phyloP scores from a whole-genome alignment of 2,797 vertebrate genomes.

The Linurgus olivaceus region DNA sequence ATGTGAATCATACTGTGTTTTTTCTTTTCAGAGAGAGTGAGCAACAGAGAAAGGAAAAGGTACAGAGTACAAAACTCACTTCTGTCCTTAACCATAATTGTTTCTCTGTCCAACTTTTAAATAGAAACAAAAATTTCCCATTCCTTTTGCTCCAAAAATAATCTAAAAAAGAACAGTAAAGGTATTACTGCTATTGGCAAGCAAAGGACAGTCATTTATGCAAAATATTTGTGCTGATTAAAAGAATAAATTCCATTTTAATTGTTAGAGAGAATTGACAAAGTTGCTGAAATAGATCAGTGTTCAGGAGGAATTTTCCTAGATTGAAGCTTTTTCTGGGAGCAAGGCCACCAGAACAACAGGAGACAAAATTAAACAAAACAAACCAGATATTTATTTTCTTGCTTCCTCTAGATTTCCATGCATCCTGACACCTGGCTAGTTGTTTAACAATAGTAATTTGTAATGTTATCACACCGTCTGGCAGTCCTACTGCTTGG shows the following conservation, averaged over 20 bases:
- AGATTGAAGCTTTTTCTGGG: not conserved
- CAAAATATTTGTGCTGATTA: not conserved
- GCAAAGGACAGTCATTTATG: not conserved
- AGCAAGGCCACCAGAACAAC: constrained; percentile 38
- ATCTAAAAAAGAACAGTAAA: not conserved
- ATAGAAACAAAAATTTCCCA: not conserved
- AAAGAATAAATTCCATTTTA: not conserved
- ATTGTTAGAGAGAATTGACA: not conserved
- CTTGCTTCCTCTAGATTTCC: constrained; percentile 55
- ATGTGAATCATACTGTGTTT: not conserved
- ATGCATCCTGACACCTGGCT: constrained; percentile 73
- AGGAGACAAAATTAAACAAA: constrained; percentile 36
- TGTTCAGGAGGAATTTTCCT: not conserved
- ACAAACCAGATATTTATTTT: constrained; percentile 52
- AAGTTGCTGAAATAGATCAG: not conserved
- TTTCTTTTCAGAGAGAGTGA: not conserved
- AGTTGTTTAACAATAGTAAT: constrained; percentile 67
- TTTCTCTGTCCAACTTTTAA: constrained; percentile 10
- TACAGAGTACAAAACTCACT: not conserved
- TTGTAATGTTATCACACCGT: constrained; percentile 77
- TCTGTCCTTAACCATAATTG: not conserved
- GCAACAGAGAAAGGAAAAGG: not conserved
- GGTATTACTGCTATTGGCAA: not conserved
- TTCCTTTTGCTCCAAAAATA: not conserved
- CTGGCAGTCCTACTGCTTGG: constrained; percentile 62